Conservation (phyloP, 2,113 vertebrate species). For the Rhea pennata region DNA sequence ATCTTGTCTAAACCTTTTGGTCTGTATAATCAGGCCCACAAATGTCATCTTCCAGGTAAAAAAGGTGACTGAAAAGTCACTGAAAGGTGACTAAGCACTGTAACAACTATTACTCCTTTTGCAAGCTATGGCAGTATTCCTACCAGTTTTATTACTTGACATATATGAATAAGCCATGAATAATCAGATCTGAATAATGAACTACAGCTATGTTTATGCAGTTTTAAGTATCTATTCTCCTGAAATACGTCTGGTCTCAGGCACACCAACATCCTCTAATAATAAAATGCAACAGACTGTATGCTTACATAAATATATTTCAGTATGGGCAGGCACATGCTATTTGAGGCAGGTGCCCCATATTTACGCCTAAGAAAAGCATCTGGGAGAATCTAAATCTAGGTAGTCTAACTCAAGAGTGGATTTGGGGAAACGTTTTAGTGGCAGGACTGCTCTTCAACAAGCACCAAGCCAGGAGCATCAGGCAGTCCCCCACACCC, state of each 20-base stretch:
- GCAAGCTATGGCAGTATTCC: background rate
- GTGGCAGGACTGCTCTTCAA: rapidly evolving
- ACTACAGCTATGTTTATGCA: background rate
- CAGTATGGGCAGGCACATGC: rapidly evolving
- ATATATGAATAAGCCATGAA: background rate
- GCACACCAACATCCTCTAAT: rapidly evolving
- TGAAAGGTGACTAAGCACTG: background rate
- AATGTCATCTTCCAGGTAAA: background rate
- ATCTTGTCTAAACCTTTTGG: background rate
- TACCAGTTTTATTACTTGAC: background rate
- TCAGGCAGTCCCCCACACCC: rapidly evolving
- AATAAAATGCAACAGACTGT: rapidly evolving
- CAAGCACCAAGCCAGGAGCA: rapidly evolving
- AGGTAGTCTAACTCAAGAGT: background rate
- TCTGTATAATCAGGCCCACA: background rate
- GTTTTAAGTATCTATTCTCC: background rate
- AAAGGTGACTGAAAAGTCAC: background rate
- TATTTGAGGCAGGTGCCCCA: rapidly evolving
- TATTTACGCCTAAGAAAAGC: rapidly evolving
- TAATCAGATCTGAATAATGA: background rate
- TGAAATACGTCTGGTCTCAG: rapidly evolving
- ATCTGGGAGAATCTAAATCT: rapidly evolving
- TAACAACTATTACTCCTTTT: background rate
- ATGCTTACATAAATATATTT: rapidly evolving
- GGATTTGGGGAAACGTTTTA: rapidly evolving